Evolutionary conservation across 2,113 vertebrate genomes (phyloP).

Genomic region (Nannospalax galili): DNA sequence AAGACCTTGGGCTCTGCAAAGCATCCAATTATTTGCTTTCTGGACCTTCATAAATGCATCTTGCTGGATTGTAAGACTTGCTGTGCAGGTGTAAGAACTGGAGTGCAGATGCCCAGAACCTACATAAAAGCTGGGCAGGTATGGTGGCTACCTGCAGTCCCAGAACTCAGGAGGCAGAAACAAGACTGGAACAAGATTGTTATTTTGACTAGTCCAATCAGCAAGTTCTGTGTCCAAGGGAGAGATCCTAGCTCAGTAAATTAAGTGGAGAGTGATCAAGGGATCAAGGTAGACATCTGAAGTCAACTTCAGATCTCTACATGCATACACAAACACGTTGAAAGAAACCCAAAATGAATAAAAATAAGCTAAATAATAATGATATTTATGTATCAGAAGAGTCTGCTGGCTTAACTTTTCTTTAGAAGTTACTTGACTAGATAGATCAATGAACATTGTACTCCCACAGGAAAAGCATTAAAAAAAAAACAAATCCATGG

Average conservation of each 20-base stretch:
- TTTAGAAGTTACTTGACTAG: not conserved
- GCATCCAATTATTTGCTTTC: not conserved
- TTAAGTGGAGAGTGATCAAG: no score
- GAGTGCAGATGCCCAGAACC: not conserved
- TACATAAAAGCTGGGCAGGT: no score
- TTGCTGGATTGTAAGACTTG: no score
- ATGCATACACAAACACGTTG: rapidly evolving
- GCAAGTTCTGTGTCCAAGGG: no score
- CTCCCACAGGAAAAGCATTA: not conserved
- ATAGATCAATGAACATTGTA: not conserved
- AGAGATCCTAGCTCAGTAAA: no score
- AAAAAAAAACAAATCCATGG: no score
- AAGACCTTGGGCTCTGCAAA: not conserved
- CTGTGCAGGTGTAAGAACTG: not conserved
- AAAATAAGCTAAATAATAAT: not conserved
- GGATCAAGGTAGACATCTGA: not conserved
- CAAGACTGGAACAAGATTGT: no score
- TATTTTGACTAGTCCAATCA: no score
- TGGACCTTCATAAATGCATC: not conserved
- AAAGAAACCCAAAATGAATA: not conserved
- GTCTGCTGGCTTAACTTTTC: not conserved
- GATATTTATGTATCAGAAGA: not conserved
- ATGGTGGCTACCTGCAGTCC: not conserved
- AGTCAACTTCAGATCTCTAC: not conserved
- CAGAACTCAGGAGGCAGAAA: not conserved